Evolutionary conservation across 2,888 invertebrate species (phyloP).

Genomic region (Oxyteleia sp.): DNA sequence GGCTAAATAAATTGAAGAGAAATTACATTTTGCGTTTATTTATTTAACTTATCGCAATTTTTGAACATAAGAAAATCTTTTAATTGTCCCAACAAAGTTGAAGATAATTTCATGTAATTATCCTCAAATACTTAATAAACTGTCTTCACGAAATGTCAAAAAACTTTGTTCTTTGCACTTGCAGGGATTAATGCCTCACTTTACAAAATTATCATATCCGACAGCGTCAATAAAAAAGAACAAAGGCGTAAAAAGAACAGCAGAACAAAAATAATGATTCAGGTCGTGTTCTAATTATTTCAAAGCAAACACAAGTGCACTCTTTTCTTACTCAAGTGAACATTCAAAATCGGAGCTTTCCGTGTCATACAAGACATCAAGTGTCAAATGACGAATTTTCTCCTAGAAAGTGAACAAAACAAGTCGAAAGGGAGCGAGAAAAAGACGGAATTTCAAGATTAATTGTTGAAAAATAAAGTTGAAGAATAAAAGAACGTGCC

Average conservation of each 20-base stretch:
- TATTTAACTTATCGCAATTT: no score
- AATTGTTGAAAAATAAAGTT: no score
- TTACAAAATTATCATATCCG: conserved; percentile 28
- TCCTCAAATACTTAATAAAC: no score
- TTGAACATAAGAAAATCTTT: no score
- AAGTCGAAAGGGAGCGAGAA: no score
- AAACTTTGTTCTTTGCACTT: conserved; percentile 7
- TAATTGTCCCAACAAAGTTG: no score
- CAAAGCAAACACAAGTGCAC: conserved; percentile 41
- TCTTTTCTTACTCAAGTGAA: conserved; percentile 39
- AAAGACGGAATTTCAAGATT: no score
- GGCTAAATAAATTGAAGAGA: no score
- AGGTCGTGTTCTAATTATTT: conserved; percentile 54
- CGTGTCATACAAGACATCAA: conserved; percentile 37
- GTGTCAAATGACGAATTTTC: conserved; percentile 52
- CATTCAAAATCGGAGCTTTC: conserved; percentile 45
- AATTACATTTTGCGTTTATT: no score
- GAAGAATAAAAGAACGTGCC: no score
- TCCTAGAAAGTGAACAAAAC: no score
- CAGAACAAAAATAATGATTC: conserved; percentile 42
- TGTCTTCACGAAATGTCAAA: not conserved
- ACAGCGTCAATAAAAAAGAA: conserved; percentile 22
- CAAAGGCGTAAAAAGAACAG: conserved; percentile 20
- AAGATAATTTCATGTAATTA: no score
- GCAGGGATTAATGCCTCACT: conserved; percentile 17